Conservation (phyloP, 2,888 invertebrate species). For the Ormyrus labotus region DNA sequence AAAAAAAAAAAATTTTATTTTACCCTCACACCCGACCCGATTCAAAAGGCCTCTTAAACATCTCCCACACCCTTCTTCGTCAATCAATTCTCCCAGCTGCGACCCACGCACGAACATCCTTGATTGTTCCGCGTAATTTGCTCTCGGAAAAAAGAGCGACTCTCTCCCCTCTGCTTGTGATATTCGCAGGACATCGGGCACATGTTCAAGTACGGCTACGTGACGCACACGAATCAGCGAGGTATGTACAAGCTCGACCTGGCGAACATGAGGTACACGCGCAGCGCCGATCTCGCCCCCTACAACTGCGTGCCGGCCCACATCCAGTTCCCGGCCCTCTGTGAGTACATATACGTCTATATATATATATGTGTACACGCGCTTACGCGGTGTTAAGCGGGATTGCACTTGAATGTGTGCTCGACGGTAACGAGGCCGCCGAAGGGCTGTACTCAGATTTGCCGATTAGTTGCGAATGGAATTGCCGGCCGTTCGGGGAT, state of each 20-base stretch:
- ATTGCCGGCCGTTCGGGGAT: too few species aligned
- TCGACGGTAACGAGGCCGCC: too few species aligned
- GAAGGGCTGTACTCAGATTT: too few species aligned
- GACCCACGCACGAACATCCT: neutral
- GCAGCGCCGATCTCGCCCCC: slow-evolving; percentile 83
- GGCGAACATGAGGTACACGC: slow-evolving; percentile 83
- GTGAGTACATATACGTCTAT: slow-evolving; percentile 76
- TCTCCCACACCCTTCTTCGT: too few species aligned
- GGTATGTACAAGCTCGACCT: slow-evolving; percentile 86
- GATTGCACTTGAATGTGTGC: slow-evolving; percentile 2
- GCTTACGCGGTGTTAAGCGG: neutral
- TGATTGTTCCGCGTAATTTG: neutral
- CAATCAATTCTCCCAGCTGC: too few species aligned
- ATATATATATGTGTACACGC: neutral
- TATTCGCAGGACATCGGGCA: slow-evolving; percentile 77
- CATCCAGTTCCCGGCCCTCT: slow-evolving; percentile 84
- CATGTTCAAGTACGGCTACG: slow-evolving; percentile 84
- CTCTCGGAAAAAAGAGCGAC: neutral
- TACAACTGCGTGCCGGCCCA: slow-evolving; percentile 85
- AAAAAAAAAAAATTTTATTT: neutral
- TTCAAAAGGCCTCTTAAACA: too few species aligned
- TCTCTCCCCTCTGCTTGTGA: neutral
- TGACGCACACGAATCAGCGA: slow-evolving; percentile 84
- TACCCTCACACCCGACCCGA: too few species aligned
- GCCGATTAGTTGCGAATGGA: too few species aligned